A percentile compares a stretch with the other conserved stretches of the same genome.
Evolutionary conservation across 2,797 vertebrate genomes (phyloP).

Genomic region (Benthosema pterotum): DNA sequence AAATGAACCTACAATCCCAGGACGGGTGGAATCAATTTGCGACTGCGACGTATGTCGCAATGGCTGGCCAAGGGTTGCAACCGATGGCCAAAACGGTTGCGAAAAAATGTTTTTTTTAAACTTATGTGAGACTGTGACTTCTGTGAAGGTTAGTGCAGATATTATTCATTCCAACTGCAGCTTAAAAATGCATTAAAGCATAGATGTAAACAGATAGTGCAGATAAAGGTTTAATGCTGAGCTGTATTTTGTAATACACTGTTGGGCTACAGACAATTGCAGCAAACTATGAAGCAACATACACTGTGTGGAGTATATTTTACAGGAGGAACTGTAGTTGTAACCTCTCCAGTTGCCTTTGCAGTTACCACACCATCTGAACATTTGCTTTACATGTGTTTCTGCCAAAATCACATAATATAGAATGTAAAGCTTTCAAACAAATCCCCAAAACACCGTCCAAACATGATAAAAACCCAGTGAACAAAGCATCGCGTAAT

Average conservation of each 20-base stretch:
- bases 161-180: too few relatives aligned
- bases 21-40: too few relatives aligned
- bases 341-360: slow-evolving; percentile 30
- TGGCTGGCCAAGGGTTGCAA: too few relatives aligned
- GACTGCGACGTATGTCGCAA: too few relatives aligned
- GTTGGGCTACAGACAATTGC: not conserved
- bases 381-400: too few relatives aligned
- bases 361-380: not conserved
- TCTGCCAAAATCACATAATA: too few relatives aligned
- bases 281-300: slow-evolving; percentile 7
- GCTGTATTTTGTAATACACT: not conserved
- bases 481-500: slow-evolving; percentile 35
- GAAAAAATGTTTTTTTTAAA: too few relatives aligned
- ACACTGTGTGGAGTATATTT: not conserved
- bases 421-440: slow-evolving; percentile 22
- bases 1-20: too few relatives aligned
- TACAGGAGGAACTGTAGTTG: not conserved
- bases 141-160: too few relatives aligned
- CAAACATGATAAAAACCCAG: slow-evolving; percentile 40
- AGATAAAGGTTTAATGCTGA: not conserved
- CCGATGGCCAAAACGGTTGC: too few relatives aligned
- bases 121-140: too few relatives aligned
- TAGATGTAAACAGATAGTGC: not conserved
- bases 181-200: not conserved
- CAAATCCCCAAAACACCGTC: slow-evolving; percentile 14